Evolutionary conservation across 53 echinoderm and acorn worm genomes (phyloP).

Genomic region (Paracentrotus lividus): DNA sequence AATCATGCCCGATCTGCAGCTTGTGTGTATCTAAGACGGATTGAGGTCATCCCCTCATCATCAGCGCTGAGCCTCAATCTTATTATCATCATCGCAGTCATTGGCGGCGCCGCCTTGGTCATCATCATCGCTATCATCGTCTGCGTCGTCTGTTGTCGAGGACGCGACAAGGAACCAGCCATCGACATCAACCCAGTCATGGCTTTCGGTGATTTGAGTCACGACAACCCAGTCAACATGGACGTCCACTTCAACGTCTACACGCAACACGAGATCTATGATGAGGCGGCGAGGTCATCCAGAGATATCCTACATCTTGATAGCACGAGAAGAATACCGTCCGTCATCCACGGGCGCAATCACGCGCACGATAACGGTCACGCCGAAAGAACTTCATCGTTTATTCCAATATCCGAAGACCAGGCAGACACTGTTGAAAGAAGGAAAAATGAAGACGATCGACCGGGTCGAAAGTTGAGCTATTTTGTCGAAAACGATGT

Average conservation of each 20-base stretch:
- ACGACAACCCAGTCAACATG: constrained; percentile 47
- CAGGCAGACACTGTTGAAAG: background rate
- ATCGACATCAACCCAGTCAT: constrained; percentile 58
- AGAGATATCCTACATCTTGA: constrained; percentile 19
- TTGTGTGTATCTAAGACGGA: background rate
- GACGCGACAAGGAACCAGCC: background rate
- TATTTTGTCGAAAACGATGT: constrained; percentile 43
- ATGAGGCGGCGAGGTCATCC: constrained; percentile 16
- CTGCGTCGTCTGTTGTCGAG: constrained; percentile 21
- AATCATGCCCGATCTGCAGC: background rate
- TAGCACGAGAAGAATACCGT: constrained; percentile 23
- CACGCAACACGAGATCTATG: constrained; percentile 16
- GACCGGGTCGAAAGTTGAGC: constrained; percentile 26
- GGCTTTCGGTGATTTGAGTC: constrained; percentile 29
- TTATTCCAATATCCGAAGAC: constrained; percentile 52
- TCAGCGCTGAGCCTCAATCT: background rate
- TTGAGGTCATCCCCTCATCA: background rate
- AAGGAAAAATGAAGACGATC: constrained; percentile 1
- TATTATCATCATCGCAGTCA: constrained; percentile 47
- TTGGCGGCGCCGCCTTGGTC: constrained; percentile 3
- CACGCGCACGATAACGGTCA: background rate
- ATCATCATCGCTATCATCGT: background rate
- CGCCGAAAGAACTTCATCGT: constrained; percentile 17
- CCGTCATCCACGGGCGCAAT: constrained; percentile 6
- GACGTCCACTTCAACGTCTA: constrained; percentile 66